phyloP scores from a whole-genome alignment of 2,113 vertebrate genomes.

The Macroglossus sobrinus region DNA sequence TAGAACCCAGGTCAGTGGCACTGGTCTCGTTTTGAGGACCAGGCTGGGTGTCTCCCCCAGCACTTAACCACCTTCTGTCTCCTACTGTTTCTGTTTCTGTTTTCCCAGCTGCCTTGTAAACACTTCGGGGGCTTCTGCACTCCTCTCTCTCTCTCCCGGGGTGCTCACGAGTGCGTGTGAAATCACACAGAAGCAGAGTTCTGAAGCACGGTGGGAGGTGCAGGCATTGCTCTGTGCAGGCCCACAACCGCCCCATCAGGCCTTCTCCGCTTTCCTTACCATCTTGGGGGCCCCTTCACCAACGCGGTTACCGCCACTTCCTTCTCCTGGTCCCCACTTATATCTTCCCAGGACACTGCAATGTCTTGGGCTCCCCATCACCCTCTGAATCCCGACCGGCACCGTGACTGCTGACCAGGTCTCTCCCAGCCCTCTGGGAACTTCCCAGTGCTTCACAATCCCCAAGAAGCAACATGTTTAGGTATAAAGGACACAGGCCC shows the following conservation, averaged over 20 bases:
- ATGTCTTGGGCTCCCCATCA: neutral
- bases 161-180: too few relatives aligned
- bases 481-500: neutral
- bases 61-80: neutral
- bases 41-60: neutral
- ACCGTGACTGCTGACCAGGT: neutral
- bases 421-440: neutral
- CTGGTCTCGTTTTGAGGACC: neutral
- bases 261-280: neutral
- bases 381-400: neutral
- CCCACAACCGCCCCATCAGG: neutral
- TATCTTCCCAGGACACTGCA: neutral
- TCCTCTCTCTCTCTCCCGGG: neutral
- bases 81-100: neutral
- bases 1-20: neutral
- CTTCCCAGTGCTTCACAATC: neutral
- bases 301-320: neutral
- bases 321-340: neutral
- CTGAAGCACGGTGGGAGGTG: accelerated
- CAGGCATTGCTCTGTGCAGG: neutral
- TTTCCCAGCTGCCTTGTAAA: neutral
- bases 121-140: neutral
- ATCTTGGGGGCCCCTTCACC: neutral
- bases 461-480: neutral
- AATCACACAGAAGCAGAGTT: neutral